Evolutionary conservation across 2,113 vertebrate species (phyloP).

Genomic region (Zosterops borbonicus): DNA sequence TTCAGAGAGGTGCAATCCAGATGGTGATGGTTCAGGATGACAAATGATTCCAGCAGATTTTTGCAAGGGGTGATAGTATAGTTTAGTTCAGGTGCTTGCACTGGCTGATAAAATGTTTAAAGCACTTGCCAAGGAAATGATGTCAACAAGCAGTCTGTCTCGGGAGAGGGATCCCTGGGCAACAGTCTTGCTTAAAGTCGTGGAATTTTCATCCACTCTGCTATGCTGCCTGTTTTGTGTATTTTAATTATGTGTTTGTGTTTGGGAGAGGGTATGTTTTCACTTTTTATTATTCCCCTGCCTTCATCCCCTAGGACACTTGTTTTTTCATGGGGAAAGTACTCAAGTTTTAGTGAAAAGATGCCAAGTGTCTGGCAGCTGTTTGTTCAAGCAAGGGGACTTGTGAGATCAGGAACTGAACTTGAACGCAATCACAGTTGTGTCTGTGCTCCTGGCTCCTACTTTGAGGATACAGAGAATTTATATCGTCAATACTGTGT

Average conservation of each 20-base stretch:
- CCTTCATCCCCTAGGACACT: neutral
- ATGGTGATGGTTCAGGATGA: conserved; percentile 5
- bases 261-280: neutral
- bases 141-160: conserved; percentile 20
- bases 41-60: conserved; percentile 28
- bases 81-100: conserved; percentile 35
- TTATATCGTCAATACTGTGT: neutral
- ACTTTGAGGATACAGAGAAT: neutral
- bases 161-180: neutral
- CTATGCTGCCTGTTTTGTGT: conserved; percentile 1
- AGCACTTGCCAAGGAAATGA: conserved; percentile 38
- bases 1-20: neutral
- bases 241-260: conserved; percentile 20
- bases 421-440: neutral
- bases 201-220: neutral
- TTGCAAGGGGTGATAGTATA: conserved; percentile 8
- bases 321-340: neutral
- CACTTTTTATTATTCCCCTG: neutral
- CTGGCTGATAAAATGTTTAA: conserved; percentile 42
- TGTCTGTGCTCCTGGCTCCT: neutral
- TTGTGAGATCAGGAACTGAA: neutral
- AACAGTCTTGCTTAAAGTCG: neutral
- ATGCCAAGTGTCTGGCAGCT: neutral
- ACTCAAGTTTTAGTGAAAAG: neutral
- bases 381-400: neutral